Base-by-base conservation (phyloP, 2,113 vertebrate genomes). In the Agelaius tricolor region DNA sequence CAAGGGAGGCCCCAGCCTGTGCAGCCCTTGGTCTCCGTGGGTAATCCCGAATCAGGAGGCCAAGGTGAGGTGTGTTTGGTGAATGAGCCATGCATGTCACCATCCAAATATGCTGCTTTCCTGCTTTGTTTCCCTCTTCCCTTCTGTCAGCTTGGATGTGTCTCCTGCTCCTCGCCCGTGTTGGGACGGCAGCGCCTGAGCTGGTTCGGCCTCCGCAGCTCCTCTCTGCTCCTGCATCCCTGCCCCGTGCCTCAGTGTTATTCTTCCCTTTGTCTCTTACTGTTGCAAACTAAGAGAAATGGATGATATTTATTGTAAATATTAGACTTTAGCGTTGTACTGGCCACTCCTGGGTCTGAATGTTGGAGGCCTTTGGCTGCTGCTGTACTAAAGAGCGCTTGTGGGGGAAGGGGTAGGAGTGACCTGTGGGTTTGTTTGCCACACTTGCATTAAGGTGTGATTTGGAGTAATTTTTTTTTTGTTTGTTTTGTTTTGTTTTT, bases 221-320 rank as follows among this genome's bases (percentile, higher is more conserved):
- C 39, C 89, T 84, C 59, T 61, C 68, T 63, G 63, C 84, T 94
- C 49, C 73, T 49, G 31, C 75, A n/a, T 52, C 80, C 90, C 87
- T 87, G 81, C 75, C 46, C 74, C 0, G 1, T 74, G 80, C 75
- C 82, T 94, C 94, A 90, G 87, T 94, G 92, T 96, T 94, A 66
- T 26, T 89, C 88, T 72, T 4, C 92, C 91, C 47, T 92, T 85
- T 89, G 95, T 95, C 94, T 95, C 83, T 94, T 75, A 71, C 93
- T 96, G 89, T 92, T 96, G 95, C 94, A 75, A 75, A 89, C 80
- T 30, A 65, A 95, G 89, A 96, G 92, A 92, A 89, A 91, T 41
- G 83, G 94, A 94, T 96, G 94, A 67, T 97, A 96, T 97, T 98
- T 97, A 97, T 97, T 98, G 97, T 98, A 98, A 96, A 97, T 97